These are phyloP conservation scores for Psephotus haematonotus DNA, from an alignment of 2,113 vertebrate genomes.

Conservation along the genomic window DNA sequence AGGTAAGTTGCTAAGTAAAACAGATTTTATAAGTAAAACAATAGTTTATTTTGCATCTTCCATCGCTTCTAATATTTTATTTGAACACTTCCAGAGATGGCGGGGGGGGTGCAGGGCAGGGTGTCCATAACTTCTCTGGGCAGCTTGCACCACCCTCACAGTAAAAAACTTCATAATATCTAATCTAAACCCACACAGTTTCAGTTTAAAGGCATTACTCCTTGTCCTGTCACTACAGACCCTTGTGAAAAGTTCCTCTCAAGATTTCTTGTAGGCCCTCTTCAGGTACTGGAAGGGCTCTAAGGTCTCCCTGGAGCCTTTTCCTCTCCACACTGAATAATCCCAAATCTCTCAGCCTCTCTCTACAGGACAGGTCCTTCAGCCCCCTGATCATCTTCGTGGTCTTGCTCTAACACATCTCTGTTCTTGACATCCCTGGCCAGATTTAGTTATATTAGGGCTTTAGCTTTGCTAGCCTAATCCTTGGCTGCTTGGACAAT, in stretches of 20 bases:
- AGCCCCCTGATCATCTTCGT: not conserved
- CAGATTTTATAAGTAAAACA: not conserved
- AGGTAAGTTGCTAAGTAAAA: not conserved
- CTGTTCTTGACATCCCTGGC: not conserved
- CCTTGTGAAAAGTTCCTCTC: not conserved
- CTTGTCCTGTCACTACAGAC: not conserved
- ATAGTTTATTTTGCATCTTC: not conserved
- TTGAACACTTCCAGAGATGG: not conserved
- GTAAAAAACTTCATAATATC: not conserved
- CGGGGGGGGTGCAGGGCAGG: too few species aligned
- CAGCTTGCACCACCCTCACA: not conserved
- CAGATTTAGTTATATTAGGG: not conserved
- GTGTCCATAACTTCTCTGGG: too few species aligned
- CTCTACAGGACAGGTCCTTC: not conserved
- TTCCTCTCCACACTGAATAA: not conserved
- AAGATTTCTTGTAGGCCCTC: not conserved
- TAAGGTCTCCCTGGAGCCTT: not conserved
- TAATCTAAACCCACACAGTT: not conserved
- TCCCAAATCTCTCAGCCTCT: not conserved
- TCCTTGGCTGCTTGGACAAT: not conserved
- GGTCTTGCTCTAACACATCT: not conserved
- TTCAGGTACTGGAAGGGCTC: not conserved
- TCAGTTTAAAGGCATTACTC: not conserved
- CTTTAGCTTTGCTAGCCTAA: not conserved
- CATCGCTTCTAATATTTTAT: not conserved